Conservation (phyloP, 1,140 invertebrate genomes). For the Coptotermes formosanus region DNA sequence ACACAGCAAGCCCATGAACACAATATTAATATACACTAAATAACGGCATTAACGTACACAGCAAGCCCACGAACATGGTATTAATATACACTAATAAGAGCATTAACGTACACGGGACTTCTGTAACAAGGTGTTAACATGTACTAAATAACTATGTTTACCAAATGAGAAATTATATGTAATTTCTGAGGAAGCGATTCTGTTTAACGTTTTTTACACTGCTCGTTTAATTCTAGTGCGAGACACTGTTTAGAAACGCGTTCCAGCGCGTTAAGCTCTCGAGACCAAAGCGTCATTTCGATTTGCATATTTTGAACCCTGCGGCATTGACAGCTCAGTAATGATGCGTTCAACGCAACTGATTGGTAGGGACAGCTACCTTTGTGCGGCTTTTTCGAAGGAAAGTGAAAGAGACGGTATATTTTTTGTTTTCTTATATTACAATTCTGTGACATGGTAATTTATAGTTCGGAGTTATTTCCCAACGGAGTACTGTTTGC, state of each 20-base stretch:
- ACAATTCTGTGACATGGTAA: neutral
- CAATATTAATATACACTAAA: too few relatives aligned
- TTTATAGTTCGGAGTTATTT: neutral
- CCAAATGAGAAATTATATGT: neutral
- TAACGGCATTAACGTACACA: too few relatives aligned
- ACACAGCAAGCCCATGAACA: too few relatives aligned
- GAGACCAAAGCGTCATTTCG: neutral
- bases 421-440: neutral
- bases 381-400: neutral
- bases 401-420: neutral
- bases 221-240: neutral
- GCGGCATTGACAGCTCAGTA: neutral
- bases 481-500: too few relatives aligned
- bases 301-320: neutral
- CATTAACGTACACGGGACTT: neutral
- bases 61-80: too few relatives aligned
- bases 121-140: neutral
- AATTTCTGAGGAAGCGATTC: neutral
- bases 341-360: neutral
- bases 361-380: neutral
- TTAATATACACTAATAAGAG: neutral
- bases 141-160: constrained; percentile 2
- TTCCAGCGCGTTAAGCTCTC: neutral
- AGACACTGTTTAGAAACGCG: neutral
- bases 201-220: neutral